Base-by-base conservation (phyloP, 1,140 invertebrate species). In the Musca vetustissima region DNA sequence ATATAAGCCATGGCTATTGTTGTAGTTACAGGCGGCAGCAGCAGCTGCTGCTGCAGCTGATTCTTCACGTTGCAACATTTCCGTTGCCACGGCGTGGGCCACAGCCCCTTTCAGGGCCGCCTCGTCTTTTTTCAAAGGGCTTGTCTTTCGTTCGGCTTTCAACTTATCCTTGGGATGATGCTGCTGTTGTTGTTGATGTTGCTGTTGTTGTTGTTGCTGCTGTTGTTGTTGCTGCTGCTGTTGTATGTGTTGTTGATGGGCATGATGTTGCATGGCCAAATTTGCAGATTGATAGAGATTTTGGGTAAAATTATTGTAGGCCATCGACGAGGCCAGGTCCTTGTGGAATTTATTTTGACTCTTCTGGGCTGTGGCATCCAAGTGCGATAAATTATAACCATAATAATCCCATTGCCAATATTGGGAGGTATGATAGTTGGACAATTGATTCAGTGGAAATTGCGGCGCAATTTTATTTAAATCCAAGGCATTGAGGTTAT, bases 341-440 rank as follows among this genome's bases (percentile, higher is more conserved):
- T 82, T 82, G 50, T 81, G 79, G 55, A 81, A 82, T 69, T 83
- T 80, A 65, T 82, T 82, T 64, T 80, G 80, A 14, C 72, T 75
- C 69, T 83, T 81, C 53, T 79, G 80, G 13, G 75, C 47, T 7
- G 77, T 68, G 1, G 77, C 67, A 50, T 87, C 86, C 36, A 87
- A 76, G 67, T 86, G 85, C 1, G 85, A 83, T 0, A 87, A 74
- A 70, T 87, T 87, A 67, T 87, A 87, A 11, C 85, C 79, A 64
- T 86, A 86, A 36, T 86, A 83, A 68, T 89, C 87, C 88, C 88
- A 89, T 71, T 88, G 85, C 83, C 88, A 88, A 74, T 88, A 89
- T 71, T 89, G 77, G 83, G 87, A 75, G 14, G 86, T 84, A 70
- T 88, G 59, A 70, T 88, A 88, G 72, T 87, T 88, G 0, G 86